phyloP scores from a whole-genome alignment of 2,888 invertebrate genomes.

The Eubasilissa splendida region DNA sequence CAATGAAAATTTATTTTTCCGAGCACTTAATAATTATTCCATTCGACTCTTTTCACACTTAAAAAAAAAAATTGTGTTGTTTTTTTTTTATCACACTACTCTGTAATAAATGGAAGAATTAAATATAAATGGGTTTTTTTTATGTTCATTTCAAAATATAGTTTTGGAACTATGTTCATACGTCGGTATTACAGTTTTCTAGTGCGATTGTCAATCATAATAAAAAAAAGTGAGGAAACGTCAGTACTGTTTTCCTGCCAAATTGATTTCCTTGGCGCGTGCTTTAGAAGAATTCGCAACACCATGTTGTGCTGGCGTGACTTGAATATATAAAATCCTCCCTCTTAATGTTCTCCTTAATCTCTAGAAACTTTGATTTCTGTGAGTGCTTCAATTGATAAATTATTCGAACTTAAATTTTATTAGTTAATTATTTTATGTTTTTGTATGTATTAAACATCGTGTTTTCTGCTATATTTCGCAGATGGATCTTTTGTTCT shows the following conservation, averaged over 20 bases:
- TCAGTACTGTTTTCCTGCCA: slow-evolving; percentile 8
- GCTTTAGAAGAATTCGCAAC: slow-evolving; percentile 23
- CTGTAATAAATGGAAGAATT: too few relatives aligned
- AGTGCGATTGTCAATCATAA: neutral
- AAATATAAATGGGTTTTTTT: neutral
- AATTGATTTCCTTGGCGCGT: slow-evolving; percentile 42
- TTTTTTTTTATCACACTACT: neutral
- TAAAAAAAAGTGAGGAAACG: slow-evolving; percentile 37
- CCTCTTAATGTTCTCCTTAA: slow-evolving; percentile 31
- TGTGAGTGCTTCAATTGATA: slow-evolving; percentile 21
- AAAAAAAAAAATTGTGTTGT: neutral
- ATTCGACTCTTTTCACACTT: neutral
- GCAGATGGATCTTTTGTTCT: slow-evolving; percentile 47
- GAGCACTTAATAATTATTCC: neutral
- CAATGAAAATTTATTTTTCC: neutral
- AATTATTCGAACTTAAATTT: slow-evolving; percentile 7
- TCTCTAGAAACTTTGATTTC: slow-evolving; percentile 34
- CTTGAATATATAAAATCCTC: slow-evolving; percentile 30
- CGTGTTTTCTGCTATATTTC: slow-evolving; percentile 11
- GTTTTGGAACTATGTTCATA: slow-evolving; percentile 22
- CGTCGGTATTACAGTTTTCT: slow-evolving; percentile 42
- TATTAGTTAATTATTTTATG: slow-evolving; percentile 8
- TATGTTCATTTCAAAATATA: neutral
- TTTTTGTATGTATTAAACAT: neutral
- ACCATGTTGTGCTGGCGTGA: slow-evolving; percentile 34